Conservation (phyloP, 2,113 vertebrate species). For the Podarcis raffonei region DNA sequence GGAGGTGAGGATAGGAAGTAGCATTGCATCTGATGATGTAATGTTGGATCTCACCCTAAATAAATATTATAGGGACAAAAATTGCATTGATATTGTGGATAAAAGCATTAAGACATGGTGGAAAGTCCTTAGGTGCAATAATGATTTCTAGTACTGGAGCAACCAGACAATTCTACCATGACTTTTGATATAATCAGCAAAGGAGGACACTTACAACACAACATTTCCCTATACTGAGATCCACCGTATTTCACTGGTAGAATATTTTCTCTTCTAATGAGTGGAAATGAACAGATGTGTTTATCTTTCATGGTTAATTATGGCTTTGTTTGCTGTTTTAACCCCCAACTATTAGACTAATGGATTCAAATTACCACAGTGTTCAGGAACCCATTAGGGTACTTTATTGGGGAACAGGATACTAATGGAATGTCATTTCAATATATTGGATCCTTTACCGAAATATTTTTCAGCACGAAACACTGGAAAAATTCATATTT, state of each 20-base stretch:
- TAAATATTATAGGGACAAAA: no score
- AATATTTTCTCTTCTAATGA: constrained; percentile 48
- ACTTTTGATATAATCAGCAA: neutral
- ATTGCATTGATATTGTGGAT: no score
- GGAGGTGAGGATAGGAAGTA: no score
- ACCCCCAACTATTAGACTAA: constrained; percentile 58
- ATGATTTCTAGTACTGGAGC: neutral
- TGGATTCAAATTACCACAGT: constrained; percentile 56
- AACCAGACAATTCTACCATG: neutral
- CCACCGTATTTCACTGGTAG: constrained; percentile 29
- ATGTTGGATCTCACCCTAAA: no score
- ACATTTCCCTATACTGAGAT: neutral
- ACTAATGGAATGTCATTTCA: constrained; percentile 44
- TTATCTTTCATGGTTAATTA: constrained; percentile 60
- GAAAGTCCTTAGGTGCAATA: no score
- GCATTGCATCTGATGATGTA: no score
- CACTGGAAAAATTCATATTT: neutral
- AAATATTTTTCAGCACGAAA: constrained; percentile 23
- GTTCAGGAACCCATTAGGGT: constrained; percentile 57
- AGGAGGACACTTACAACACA: no score
- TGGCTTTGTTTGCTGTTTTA: constrained; percentile 64
- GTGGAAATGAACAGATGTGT: constrained; percentile 53
- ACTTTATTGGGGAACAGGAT: constrained; percentile 24
- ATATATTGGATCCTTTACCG: constrained; percentile 26
- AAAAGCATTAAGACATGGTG: no score